Conservation (phyloP, 2,113 vertebrate species). For the Neoarius graeffei region DNA sequence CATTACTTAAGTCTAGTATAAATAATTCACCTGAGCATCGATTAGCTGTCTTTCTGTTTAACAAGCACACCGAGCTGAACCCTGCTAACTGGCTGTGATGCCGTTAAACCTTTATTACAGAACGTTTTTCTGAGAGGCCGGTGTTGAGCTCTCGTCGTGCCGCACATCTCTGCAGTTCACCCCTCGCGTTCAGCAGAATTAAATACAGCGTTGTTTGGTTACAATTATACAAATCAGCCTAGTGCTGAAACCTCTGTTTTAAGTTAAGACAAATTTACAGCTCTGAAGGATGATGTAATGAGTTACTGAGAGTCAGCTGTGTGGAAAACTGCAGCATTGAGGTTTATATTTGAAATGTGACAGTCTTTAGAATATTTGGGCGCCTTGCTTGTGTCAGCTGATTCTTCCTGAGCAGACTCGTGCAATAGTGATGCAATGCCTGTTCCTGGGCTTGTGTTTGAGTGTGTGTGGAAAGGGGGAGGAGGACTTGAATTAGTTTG, state of each 20-base stretch:
- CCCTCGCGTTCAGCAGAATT: not conserved
- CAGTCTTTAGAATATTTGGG: slow-evolving; percentile 33
- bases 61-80: slow-evolving; percentile 54
- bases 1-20: slow-evolving; percentile 77
- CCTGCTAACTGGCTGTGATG: slow-evolving; percentile 30
- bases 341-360: slow-evolving; percentile 39
- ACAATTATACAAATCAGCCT: not conserved
- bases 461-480: slow-evolving; percentile 34
- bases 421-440: slow-evolving; percentile 54
- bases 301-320: not conserved
- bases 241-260: not conserved
- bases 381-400: slow-evolving; percentile 37
- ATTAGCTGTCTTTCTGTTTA: slow-evolving; percentile 76
- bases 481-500: slow-evolving; percentile 65
- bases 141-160: slow-evolving; percentile 1
- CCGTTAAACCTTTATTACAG: slow-evolving; percentile 22
- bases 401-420: slow-evolving; percentile 22
- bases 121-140: not conserved
- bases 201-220: slow-evolving; percentile 2
- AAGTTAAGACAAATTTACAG: slow-evolving; percentile 20
- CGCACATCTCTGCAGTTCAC: not conserved
- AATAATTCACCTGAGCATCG: slow-evolving; percentile 81
- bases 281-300: slow-evolving; percentile 23
- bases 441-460: slow-evolving; percentile 12
- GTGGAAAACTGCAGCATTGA: not conserved